phyloP scores from a whole-genome alignment of 30 jellyfish, hydroid and myxozoan species.

The Aurelia sp. region DNA sequence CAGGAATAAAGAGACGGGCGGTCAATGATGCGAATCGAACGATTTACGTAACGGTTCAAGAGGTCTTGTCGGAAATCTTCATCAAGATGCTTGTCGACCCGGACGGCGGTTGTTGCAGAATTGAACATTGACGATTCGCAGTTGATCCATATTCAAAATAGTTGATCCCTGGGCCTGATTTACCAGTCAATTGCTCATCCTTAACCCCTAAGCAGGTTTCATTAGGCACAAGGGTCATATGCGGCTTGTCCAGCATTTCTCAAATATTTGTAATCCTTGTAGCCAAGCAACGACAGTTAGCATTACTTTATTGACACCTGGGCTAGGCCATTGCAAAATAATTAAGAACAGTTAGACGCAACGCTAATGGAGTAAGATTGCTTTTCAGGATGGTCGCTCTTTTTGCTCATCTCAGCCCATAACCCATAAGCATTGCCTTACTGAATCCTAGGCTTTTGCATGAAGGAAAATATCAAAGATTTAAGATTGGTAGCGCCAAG shows the following conservation, averaged over 20 bases:
- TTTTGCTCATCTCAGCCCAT: no score
- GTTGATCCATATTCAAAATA: slow-evolving; percentile 76
- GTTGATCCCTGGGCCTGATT: slow-evolving; percentile 63
- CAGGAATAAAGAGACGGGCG: slow-evolving; percentile 13
- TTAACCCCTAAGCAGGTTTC: slow-evolving; percentile 75
- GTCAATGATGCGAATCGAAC: slow-evolving; percentile 59
- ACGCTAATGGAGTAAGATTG: neutral
- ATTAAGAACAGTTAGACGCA: no score
- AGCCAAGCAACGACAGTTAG: slow-evolving; percentile 35
- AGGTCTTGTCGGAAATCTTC: slow-evolving; percentile 26
- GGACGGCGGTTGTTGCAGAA: slow-evolving; percentile 56
- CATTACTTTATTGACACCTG: no score
- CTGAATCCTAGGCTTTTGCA: no score
- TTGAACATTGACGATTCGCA: slow-evolving; percentile 52
- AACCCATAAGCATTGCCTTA: no score
- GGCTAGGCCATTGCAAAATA: no score
- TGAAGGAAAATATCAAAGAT: no score
- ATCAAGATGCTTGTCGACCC: slow-evolving; percentile 31
- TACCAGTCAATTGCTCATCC: slow-evolving; percentile 67
- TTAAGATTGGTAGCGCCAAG: no score
- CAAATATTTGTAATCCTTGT: slow-evolving; percentile 12
- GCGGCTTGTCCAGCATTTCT: slow-evolving; percentile 75
- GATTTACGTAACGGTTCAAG: slow-evolving; percentile 75
- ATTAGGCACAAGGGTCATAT: slow-evolving; percentile 62
- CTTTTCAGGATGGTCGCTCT: neutral